Evolutionary conservation across 2,888 invertebrate species (phyloP).

Genomic region (Trachelus troglodyta): DNA sequence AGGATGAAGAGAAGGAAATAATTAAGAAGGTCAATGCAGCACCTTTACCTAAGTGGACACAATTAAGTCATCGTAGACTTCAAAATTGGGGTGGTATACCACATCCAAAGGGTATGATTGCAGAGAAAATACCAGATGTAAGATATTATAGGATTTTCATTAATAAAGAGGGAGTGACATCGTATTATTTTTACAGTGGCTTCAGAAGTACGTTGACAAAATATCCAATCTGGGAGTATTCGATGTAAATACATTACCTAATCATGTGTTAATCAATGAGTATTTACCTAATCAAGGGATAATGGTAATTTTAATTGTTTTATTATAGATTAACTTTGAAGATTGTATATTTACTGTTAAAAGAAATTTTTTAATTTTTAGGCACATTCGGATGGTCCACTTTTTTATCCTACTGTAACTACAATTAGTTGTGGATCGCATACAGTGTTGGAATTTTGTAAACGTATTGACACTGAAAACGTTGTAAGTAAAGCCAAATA

Average conservation of each 20-base stretch:
- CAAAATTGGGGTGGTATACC: constrained; percentile 99
- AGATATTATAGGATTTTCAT: constrained; percentile 20
- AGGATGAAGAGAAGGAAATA: constrained; percentile 78
- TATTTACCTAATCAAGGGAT: constrained; percentile 95
- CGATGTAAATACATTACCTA: constrained; percentile 77
- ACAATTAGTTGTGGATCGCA: constrained; percentile 94
- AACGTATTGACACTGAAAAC: constrained; percentile 65
- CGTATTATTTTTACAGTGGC: constrained; percentile 72
- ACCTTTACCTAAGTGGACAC: constrained; percentile 97
- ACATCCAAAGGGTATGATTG: constrained; percentile 92
- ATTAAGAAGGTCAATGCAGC: constrained; percentile 79
- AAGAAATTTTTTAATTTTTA: constrained; percentile 43
- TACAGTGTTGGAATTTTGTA: constrained; percentile 87
- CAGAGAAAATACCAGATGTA: constrained; percentile 82
- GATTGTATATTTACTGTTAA: neutral
- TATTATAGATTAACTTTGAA: neutral
- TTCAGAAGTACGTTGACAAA: constrained; percentile 77
- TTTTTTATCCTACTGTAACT: constrained; percentile 92
- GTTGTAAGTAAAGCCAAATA: constrained; percentile 48
- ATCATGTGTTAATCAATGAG: constrained; percentile 96
- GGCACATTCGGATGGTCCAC: constrained; percentile 95
- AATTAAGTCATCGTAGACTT: constrained; percentile 88
- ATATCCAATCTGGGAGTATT: constrained; percentile 78
- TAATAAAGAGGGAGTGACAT: neutral
- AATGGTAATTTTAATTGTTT: constrained; percentile 71